These are phyloP conservation scores for Cerastis leucographa DNA, from an alignment of 2,888 invertebrate genomes.

Conservation along the genomic window DNA sequence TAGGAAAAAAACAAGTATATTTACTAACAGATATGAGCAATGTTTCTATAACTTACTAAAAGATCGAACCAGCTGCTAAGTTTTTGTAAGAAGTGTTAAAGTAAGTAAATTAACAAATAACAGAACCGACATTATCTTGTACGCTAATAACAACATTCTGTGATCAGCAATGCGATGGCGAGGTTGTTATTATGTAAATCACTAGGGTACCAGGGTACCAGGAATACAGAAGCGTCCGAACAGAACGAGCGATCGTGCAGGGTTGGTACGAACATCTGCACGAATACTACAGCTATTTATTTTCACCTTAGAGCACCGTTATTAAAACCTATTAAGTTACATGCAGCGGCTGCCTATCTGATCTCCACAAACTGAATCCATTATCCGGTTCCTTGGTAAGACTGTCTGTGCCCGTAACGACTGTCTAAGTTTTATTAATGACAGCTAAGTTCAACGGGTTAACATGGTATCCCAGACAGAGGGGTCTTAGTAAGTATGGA, in stretches of 20 bases:
- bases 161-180: conserved; percentile 29
- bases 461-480: neutral
- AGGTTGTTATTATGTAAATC: conserved; percentile 50
- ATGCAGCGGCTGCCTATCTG: neutral
- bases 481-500: neutral
- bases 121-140: neutral
- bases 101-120: neutral
- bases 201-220: conserved; percentile 7
- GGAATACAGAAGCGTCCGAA: conserved; percentile 36
- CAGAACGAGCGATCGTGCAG: conserved; percentile 26
- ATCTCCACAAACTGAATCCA: neutral
- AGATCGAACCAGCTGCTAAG: neutral
- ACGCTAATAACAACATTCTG: conserved; percentile 32
- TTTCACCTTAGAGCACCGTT: neutral
- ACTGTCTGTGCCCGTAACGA: neutral
- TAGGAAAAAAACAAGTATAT: neutral
- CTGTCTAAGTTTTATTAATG: neutral
- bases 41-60: neutral
- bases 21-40: neutral
- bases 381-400: neutral
- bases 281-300: neutral
- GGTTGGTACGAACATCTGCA: conserved; percentile 19
- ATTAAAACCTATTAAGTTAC: neutral
- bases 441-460: neutral
- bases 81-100: neutral